A percentile compares a stretch with the other conserved stretches of the same genome.
Evolutionary conservation across 2,888 invertebrate species (phyloP).

Genomic region (Rhorus exstirpatorius): DNA sequence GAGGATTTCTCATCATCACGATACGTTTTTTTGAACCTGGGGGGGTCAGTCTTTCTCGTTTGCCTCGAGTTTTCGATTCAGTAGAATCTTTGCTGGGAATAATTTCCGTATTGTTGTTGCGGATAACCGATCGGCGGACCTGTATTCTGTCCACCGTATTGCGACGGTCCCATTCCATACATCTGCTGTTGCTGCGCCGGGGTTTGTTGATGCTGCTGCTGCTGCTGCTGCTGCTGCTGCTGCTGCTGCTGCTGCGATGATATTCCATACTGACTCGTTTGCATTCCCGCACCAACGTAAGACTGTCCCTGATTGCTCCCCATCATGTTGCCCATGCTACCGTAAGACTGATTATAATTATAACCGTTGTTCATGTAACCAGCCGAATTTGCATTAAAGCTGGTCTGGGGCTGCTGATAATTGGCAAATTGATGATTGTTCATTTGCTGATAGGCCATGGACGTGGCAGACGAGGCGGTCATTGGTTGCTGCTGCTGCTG

Average conservation of each 20-base stretch:
- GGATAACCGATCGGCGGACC: constrained; percentile 75
- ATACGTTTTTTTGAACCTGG: background rate
- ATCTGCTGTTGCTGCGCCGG: constrained; percentile 66
- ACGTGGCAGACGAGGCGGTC: background rate
- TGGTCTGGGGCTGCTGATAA: constrained; percentile 73
- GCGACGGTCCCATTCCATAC: constrained; percentile 74
- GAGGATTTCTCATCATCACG: background rate
- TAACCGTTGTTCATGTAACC: constrained; percentile 81
- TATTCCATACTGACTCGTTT: constrained; percentile 48
- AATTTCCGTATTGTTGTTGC: constrained; percentile 82
- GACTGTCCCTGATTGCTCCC: constrained; percentile 74
- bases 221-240: constrained; percentile 40
- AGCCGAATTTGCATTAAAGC: constrained; percentile 27
- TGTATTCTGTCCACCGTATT: constrained; percentile 76
- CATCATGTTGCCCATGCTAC: constrained; percentile 73
- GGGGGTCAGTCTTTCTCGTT: background rate
- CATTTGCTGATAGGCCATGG: constrained; percentile 63
- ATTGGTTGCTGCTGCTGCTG: constrained; percentile 49
- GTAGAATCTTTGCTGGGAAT: constrained; percentile 83
- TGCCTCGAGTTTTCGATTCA: constrained; percentile 51
- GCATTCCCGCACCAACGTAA: constrained; percentile 33
- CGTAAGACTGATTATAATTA: constrained; percentile 77
- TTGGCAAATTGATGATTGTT: constrained; percentile 65
- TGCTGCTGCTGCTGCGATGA: constrained; percentile 45
- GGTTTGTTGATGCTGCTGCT: constrained; percentile 40